Conservation (phyloP, 2,113 vertebrate genomes). For the Pseudorectes ferrugineus region DNA sequence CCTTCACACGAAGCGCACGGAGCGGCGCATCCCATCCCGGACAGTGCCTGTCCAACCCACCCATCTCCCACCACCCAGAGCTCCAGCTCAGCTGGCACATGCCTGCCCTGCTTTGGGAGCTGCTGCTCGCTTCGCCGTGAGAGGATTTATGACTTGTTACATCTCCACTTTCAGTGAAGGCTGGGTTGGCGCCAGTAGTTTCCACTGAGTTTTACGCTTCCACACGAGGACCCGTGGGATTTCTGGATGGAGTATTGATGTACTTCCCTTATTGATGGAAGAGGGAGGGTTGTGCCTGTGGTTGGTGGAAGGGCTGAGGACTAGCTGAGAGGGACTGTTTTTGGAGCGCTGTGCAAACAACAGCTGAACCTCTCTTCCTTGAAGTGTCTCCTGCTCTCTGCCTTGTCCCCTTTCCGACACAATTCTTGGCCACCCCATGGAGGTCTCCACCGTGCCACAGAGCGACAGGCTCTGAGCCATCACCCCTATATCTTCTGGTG, state of each 20-base stretch:
- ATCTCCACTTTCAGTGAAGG: not conserved
- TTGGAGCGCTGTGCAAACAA: not conserved
- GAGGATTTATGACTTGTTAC: not conserved
- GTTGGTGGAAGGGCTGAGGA: not conserved
- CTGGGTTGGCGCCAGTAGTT: not conserved
- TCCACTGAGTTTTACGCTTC: not conserved
- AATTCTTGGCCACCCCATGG: not conserved
- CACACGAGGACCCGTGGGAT: rapidly evolving
- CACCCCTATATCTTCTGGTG: not conserved
- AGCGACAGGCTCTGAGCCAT: not conserved
- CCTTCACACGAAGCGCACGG: rapidly evolving
- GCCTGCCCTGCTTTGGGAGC: not conserved
- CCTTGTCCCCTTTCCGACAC: rapidly evolving
- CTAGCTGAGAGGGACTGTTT: not conserved
- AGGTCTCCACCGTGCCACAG: rapidly evolving
- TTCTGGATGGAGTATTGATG: not conserved
- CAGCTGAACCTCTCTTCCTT: not conserved
- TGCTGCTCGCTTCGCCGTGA: rapidly evolving
- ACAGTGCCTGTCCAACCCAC: not conserved
- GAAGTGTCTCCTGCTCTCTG: not conserved
- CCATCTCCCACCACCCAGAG: rapidly evolving
- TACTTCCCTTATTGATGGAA: not conserved
- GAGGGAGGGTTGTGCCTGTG: not conserved
- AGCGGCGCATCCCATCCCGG: rapidly evolving
- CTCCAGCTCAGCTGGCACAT: rapidly evolving